Conservation (phyloP, 2,797 vertebrate species). For the Xenops minutus region DNA sequence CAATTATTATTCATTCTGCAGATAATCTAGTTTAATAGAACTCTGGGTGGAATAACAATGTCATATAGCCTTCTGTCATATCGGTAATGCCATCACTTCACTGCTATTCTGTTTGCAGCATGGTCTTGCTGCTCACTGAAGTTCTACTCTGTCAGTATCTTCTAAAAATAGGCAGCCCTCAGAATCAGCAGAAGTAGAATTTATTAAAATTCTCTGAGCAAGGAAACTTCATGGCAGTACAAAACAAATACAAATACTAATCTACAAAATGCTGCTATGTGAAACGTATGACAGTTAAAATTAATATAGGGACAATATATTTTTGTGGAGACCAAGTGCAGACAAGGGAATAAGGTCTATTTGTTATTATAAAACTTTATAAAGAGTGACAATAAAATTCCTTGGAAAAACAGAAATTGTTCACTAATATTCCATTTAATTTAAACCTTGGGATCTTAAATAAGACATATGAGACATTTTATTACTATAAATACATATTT, state of each 20-base stretch:
- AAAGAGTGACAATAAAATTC: not conserved
- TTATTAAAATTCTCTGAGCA: not conserved
- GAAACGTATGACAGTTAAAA: not conserved
- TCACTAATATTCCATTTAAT: not conserved
- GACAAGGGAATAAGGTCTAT: not conserved
- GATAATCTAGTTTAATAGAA: not conserved
- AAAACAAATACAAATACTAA: not conserved
- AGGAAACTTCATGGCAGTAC: not conserved
- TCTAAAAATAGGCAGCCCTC: not conserved
- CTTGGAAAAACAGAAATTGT: not conserved
- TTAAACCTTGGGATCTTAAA: not conserved
- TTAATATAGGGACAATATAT: not conserved
- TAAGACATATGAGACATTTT: not conserved
- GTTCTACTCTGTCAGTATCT: not conserved
- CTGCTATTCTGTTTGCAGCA: not conserved
- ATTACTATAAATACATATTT: not conserved
- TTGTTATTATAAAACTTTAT: not conserved
- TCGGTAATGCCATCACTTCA: fast-evolving
- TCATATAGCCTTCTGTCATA: not conserved
- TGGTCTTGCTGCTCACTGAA: not conserved
- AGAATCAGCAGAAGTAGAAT: not conserved
- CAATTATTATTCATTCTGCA: not conserved
- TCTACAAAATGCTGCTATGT: not conserved
- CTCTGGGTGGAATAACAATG: not conserved
- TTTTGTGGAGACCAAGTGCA: not conserved